Evolutionary conservation across 1,140 invertebrate species (phyloP), one percentile per base, ranked within the genome.

Genomic region (Heliothis subflexa): DNA sequence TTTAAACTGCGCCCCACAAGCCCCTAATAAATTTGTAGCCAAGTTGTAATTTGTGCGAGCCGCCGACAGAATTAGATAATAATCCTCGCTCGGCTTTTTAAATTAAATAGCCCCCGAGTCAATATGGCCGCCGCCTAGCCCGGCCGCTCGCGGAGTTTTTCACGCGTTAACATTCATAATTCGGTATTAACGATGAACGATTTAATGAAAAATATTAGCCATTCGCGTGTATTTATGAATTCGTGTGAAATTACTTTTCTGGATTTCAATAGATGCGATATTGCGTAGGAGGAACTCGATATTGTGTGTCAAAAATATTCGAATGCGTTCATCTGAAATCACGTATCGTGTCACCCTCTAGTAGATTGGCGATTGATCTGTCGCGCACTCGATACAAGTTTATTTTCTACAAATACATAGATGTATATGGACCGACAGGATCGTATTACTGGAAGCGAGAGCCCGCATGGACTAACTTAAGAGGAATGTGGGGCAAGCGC

Each of bases 401-500:
- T 49, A 7, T 18, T 12, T 5, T 40, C 13, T n/a, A 66, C 14
- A 71, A 68, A 12, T 40, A 64, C 33, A 50, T 72, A 25, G 16
- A 73, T 57, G 61, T 40, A 9, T 77, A 55, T 61, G 49, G 77
- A 83, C 82, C 87, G 57, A 91, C 91, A 93, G 91, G 92, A 83
- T 83, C 92, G 80, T 94, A 93, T 83, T 96, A 96, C 96, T 96
- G 96, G 85, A 97, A 97, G 90, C 93, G 96, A 52, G 96, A 97
- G 83, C 96, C 96, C 3, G 96, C 96, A 85, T 97, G 96, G 96
- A 96, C 96, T 88, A 97, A 97, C 88, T 93, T 97, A 79, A 96
- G 96, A 89, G 96, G 96, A 50, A 95, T 97, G 88, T 97, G 96
- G 96, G 97, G 96, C 85, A 97, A 97, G 89, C 86, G 94, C 73